These are phyloP conservation scores for Petrocephalus schoutedeni DNA, from an alignment of 2,797 vertebrate genomes.

Conservation along the genomic window DNA sequence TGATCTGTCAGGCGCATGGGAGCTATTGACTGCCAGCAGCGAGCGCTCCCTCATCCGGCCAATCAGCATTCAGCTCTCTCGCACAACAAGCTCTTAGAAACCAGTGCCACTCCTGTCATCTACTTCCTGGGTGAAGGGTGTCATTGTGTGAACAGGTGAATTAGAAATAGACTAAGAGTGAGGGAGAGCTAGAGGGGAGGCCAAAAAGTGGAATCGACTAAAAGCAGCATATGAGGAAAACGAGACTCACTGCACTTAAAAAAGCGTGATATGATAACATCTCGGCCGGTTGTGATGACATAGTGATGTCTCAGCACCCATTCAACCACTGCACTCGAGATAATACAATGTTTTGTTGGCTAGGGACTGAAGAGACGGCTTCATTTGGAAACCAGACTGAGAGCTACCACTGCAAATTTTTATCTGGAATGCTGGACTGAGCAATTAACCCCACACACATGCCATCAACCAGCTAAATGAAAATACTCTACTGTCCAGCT, in stretches of 20 bases:
- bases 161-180: not conserved
- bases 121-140: constrained; percentile 5
- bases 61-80: not conserved
- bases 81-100: not conserved
- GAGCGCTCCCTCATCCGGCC: not conserved
- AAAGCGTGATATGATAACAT: not conserved
- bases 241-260: not conserved
- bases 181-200: not conserved
- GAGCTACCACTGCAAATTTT: not conserved
- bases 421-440: not conserved
- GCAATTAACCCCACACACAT: not conserved
- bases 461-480: not conserved
- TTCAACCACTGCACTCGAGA: not conserved
- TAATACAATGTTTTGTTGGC: not conserved
- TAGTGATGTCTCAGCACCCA: not conserved
- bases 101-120: not conserved
- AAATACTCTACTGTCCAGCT: not conserved
- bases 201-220: not conserved
- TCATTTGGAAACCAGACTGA: not conserved
- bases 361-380: not conserved
- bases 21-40: not conserved
- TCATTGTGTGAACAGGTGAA: constrained; percentile 13
- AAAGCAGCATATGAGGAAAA: not conserved
- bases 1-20: not conserved
- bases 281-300: not conserved